Percentiles rank a stretch among this genome's conserved stretches.
phyloP scores from a whole-genome alignment of 2,888 invertebrate species.

The Dicyrtomina minuta region DNA sequence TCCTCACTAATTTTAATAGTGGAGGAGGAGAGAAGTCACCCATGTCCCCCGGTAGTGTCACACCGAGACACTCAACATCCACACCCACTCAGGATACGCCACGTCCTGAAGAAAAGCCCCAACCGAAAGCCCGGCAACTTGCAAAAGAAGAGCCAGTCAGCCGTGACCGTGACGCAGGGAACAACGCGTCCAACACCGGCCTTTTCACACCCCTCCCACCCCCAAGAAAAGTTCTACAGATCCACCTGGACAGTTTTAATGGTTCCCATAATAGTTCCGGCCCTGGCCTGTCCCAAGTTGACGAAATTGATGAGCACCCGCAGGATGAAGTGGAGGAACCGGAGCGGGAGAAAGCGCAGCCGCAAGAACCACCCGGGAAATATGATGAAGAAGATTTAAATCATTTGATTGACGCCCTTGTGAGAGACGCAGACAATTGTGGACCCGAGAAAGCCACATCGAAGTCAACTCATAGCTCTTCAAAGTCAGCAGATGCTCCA shows the following conservation, averaged over 20 bases:
- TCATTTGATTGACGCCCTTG: constrained; percentile 71
- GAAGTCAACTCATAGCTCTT: too few relatives aligned
- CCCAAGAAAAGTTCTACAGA: constrained; percentile 51
- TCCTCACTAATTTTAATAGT: not conserved
- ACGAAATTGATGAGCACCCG: not conserved
- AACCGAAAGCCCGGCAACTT: not conserved
- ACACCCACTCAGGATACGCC: not conserved
- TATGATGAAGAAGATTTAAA: constrained; percentile 63
- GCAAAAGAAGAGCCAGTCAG: not conserved
- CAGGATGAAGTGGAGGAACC: not conserved
- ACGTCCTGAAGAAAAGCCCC: too few relatives aligned
- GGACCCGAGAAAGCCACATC: constrained; percentile 21
- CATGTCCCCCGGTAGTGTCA: too few relatives aligned
- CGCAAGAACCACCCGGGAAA: not conserved
- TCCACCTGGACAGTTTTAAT: constrained; percentile 49
- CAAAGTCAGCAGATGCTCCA: not conserved
- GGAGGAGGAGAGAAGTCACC: too few relatives aligned
- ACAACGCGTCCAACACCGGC: constrained; percentile 17
- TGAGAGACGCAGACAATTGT: constrained; percentile 65
- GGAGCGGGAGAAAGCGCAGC: not conserved
- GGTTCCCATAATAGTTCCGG: not conserved
- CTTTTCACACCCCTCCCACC: constrained; percentile 51
- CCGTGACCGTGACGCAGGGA: too few relatives aligned
- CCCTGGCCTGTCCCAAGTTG: not conserved
- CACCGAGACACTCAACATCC: too few relatives aligned